A percentile compares a stretch with the other conserved stretches of the same genome.
These are phyloP conservation scores for Papilio helenus DNA, from an alignment of 1,140 invertebrate genomes.

Conservation along the genomic window DNA sequence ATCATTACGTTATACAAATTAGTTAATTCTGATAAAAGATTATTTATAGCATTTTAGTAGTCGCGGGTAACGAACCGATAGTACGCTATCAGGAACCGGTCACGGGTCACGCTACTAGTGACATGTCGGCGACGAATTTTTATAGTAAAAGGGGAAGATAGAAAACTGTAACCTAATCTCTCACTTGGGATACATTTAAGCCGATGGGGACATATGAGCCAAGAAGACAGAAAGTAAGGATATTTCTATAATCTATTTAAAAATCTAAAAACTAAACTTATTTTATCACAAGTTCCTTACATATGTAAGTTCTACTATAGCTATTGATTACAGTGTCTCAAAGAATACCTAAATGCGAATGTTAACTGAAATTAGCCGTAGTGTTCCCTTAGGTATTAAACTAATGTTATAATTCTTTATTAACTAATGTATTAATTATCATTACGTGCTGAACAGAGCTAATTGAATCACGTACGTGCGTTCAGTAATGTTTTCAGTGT, in stretches of 20 bases:
- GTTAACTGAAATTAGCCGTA: too few species aligned
- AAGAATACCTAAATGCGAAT: too few species aligned
- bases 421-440: not conserved
- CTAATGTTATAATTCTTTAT: not conserved
- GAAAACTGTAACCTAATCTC: not conserved
- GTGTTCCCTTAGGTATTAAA: too few species aligned
- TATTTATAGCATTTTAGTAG: conserved; percentile 37
- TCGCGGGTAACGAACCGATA: conserved; percentile 42
- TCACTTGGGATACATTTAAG: not conserved
- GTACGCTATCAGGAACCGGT: not conserved
- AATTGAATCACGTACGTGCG: not conserved
- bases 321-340: too few species aligned
- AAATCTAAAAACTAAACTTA: not conserved
- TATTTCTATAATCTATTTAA: not conserved
- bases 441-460: not conserved
- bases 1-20: conserved; percentile 29
- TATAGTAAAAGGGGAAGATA: not conserved
- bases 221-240: not conserved
- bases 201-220: too few species aligned
- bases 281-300: too few species aligned
- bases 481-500: not conserved
- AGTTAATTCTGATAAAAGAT: conserved; percentile 39
- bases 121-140: not conserved
- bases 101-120: not conserved
- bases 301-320: too few species aligned